Base-by-base conservation (phyloP, 2,888 invertebrate genomes). In the Dicyrtomina minuta region DNA sequence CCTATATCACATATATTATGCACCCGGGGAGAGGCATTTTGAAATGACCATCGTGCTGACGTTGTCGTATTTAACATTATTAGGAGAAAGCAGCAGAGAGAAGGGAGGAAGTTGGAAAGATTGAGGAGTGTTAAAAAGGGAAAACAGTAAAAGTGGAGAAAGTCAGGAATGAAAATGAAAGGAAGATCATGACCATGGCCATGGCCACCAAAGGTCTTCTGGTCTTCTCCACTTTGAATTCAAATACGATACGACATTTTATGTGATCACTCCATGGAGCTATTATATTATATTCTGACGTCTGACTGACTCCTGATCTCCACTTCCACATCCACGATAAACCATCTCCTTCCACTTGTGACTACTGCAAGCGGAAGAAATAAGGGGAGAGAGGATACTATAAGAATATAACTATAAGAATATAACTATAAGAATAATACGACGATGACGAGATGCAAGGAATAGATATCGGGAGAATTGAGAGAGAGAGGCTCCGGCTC, bases 241-340 rank as follows among this genome's bases (percentile, higher is more conserved):
- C 55, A 55, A 55, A 55, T 55, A 26, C 26, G 26, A 24, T n/a
- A n/a, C n/a, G n/a, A n/a, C n/a, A n/a, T 55, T 55, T 55, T 10
- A 53, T 55, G 55, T n/a, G 26, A 55, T 51, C 22, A 22, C n/a
- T 51, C 55, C 26, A 15, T n/a, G 12, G 12, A n/a, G 22, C 8
- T 20, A 22, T 5, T 13, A 22, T 27, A 26, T 26, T 55, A 15
- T 55, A 15, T 26, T 55, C 55, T 26, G 6, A 12, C 55, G n/a
- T 26, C 55, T 3, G 24, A 22, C 53, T 22, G 13, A 6, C 10
- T 53, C 2, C 22, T 20, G 17, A 5, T 55, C 26, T 55, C 55
- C 17, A n/a, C 46, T n/a, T 46, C 46, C 46, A 13, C 46, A 46
- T 46, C 46, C 13, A n/a, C n/a, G n/a, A n/a, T n/a, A n/a, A n/a